These are phyloP conservation scores for Dendrolimus pini DNA, from an alignment of 2,888 invertebrate species.

Conservation along the genomic window DNA sequence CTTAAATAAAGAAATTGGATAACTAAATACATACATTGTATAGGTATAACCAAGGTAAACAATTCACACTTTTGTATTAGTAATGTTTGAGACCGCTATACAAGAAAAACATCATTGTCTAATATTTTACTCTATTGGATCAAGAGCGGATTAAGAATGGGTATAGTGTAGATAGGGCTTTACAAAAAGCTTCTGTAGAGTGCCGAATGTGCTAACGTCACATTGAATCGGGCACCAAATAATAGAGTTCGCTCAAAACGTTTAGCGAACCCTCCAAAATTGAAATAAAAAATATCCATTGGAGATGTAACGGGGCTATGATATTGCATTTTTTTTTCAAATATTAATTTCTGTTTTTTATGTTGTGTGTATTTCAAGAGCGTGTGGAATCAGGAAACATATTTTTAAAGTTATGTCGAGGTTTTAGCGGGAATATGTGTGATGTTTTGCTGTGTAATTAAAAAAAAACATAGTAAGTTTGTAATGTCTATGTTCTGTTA, in stretches of 20 bases:
- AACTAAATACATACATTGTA: too few species aligned
- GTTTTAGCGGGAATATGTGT: too few species aligned
- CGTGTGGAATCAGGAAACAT: background rate
- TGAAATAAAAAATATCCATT: slow-evolving; percentile 71
- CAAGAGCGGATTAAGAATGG: background rate
- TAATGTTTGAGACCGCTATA: too few species aligned
- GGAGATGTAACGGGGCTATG: slow-evolving; percentile 74
- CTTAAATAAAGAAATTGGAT: too few species aligned
- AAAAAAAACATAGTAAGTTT: too few species aligned
- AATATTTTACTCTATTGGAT: too few species aligned
- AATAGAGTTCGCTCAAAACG: slow-evolving; percentile 72
- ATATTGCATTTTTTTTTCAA: slow-evolving; percentile 72
- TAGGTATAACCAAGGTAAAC: too few species aligned
- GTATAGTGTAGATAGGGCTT: background rate
- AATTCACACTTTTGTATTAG: too few species aligned
- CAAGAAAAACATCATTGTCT: too few species aligned
- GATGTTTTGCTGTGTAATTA: too few species aligned
- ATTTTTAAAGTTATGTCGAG: too few species aligned
- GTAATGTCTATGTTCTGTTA: too few species aligned
- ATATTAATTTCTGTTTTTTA: slow-evolving; percentile 40
- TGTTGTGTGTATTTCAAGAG: background rate
- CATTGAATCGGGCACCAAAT: slow-evolving; percentile 55
- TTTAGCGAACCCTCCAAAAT: slow-evolving; percentile 74
- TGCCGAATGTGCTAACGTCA: slow-evolving; percentile 70
- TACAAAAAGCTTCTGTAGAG: slow-evolving; percentile 21